Evolutionary conservation across 1,140 invertebrate genomes (phyloP).

Genomic region (Leptopilina boulardi): DNA sequence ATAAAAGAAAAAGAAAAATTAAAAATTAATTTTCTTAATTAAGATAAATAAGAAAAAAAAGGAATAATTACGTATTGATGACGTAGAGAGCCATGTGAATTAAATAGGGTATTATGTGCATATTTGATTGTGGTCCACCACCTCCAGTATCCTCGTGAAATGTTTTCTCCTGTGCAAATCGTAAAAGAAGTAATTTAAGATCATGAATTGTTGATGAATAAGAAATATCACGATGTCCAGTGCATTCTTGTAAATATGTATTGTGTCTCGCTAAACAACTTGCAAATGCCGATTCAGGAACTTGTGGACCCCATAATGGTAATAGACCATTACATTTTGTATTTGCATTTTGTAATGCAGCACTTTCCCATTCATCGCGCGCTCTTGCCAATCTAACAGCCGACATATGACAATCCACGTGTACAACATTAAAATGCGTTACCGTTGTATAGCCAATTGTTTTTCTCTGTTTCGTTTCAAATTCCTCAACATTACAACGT

Average conservation of each 20-base stretch:
- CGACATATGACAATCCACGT: slow-evolving; percentile 98
- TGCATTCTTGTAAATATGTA: slow-evolving; percentile 90
- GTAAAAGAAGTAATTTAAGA: slow-evolving; percentile 91
- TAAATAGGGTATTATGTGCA: slow-evolving; percentile 96
- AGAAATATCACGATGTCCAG: slow-evolving; percentile 90
- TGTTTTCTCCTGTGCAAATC: slow-evolving; percentile 95
- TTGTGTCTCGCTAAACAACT: slow-evolving; percentile 94
- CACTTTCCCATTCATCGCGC: slow-evolving; percentile 98
- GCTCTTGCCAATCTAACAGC: slow-evolving; percentile 87
- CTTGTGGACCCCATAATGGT: slow-evolving; percentile 96
- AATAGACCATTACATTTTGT: slow-evolving; percentile 97
- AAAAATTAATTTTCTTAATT: slow-evolving; percentile 1
- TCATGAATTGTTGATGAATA: slow-evolving; percentile 94
- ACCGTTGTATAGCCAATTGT: slow-evolving; percentile 94
- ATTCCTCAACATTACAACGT: slow-evolving; percentile 95
- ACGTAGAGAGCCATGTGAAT: slow-evolving; percentile 97
- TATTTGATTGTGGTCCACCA: slow-evolving; percentile 97
- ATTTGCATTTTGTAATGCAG: slow-evolving; percentile 97
- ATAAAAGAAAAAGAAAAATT: slow-evolving; percentile 41
- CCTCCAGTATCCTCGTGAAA: slow-evolving; percentile 98
- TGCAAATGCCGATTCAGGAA: slow-evolving; percentile 95
- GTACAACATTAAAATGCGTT: slow-evolving; percentile 98
- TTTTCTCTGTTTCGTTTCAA: slow-evolving; percentile 90
- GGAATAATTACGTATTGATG: slow-evolving; percentile 87
- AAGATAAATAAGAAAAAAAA: background rate